These are phyloP conservation scores for Idris sp. DNA, from an alignment of 1,140 invertebrate species.

Conservation along the genomic window DNA sequence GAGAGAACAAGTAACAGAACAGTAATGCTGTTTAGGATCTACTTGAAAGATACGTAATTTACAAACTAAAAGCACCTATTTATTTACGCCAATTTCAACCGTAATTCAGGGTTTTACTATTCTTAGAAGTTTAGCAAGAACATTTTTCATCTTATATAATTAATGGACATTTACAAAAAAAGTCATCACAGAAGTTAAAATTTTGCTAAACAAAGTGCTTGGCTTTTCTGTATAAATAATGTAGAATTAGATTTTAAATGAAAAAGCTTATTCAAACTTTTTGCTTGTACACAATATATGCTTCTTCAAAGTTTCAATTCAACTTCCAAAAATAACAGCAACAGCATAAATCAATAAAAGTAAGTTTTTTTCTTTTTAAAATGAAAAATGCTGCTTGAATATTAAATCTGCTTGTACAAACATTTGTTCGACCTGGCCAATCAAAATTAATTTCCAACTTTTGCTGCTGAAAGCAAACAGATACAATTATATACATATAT, in stretches of 20 bases:
- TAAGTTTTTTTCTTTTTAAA: too few species aligned
- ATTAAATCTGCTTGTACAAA: background rate
- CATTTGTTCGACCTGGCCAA: background rate
- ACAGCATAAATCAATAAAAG: too few species aligned
- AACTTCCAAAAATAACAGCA: too few species aligned
- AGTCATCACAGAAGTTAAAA: too few species aligned
- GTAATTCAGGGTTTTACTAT: conserved; percentile 43
- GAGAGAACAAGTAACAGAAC: conserved; percentile 21
- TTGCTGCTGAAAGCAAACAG: background rate
- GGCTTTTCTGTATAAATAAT: too few species aligned
- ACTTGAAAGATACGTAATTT: conserved; percentile 44
- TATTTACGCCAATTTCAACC: conserved; percentile 32
- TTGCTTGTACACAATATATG: too few species aligned
- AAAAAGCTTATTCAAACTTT: too few species aligned
- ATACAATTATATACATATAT: too few species aligned
- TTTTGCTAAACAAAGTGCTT: too few species aligned
- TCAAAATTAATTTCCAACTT: background rate
- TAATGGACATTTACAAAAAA: too few species aligned
- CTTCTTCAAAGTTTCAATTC: too few species aligned
- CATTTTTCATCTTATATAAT: conserved; percentile 10
- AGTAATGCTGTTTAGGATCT: conserved; percentile 20
- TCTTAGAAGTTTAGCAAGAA: conserved; percentile 6
- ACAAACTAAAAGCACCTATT: conserved; percentile 36
- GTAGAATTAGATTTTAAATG: too few species aligned
- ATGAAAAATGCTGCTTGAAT: background rate